A percentile compares a stretch with the other conserved stretches of the same genome.
phyloP scores from a whole-genome alignment of 1,140 invertebrate species.

The Diplogasteroides magnus region DNA sequence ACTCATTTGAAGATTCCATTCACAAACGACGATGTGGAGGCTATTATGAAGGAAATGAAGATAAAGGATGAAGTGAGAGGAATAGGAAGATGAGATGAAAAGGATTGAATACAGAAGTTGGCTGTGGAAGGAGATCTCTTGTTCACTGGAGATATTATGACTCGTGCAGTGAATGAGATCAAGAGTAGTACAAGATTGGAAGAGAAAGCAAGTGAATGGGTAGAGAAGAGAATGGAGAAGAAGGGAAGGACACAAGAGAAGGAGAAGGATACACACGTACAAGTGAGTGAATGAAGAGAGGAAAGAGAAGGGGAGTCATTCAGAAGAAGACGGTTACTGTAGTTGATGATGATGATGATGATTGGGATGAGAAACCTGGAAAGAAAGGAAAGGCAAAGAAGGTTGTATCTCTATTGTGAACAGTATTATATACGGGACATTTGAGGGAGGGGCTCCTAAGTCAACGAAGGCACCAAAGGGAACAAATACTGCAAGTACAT shows the following conservation, averaged over 20 bases:
- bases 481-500: background rate
- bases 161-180: background rate
- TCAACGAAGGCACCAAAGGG: background rate
- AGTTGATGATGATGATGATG: constrained; percentile 7
- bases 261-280: constrained; percentile 1
- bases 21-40: background rate
- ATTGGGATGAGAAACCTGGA: constrained; percentile 18
- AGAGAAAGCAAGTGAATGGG: constrained; percentile 3
- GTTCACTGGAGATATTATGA: background rate
- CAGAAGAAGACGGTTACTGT: background rate
- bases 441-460: background rate
- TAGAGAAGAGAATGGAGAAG: constrained; percentile 8
- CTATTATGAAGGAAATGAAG: background rate
- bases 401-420: background rate
- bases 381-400: background rate
- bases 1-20: no score
- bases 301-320: constrained; percentile 5
- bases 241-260: constrained; percentile 1
- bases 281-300: background rate
- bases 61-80: background rate
- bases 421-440: background rate
- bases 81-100: background rate
- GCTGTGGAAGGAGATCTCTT: constrained; percentile 2
- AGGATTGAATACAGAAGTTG: background rate
- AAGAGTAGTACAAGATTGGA: background rate